phyloP scores from a whole-genome alignment of 1,140 invertebrate species.

The Pseudachorutes palmiensis region DNA sequence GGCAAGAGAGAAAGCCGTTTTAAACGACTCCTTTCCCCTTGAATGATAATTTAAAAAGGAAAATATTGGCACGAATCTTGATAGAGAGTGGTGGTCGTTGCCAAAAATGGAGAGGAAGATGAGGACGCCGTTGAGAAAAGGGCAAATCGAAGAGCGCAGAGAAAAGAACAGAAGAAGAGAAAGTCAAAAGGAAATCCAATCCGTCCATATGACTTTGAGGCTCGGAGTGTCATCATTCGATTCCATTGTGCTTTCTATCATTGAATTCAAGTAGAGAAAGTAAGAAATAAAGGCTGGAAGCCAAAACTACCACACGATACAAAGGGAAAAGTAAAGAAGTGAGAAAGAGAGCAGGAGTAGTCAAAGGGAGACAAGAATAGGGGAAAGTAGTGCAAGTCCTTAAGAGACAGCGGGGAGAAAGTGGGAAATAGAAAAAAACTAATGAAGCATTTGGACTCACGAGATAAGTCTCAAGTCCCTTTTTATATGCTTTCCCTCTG shows the following conservation, averaged over 20 bases:
- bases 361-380: background rate
- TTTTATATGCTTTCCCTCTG: background rate
- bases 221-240: constrained; percentile 5
- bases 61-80: constrained; percentile 31
- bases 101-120: constrained; percentile 4
- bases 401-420: constrained; percentile 17
- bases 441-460: constrained; percentile 34
- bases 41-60: constrained; percentile 22
- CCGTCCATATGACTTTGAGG: constrained; percentile 2
- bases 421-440: too few species aligned
- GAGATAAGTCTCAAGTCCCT: constrained; percentile 25
- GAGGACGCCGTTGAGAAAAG: too few species aligned
- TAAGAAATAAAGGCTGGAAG: background rate
- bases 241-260: constrained; percentile 12
- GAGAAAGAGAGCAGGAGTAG: background rate
- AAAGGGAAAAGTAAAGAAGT: constrained; percentile 8
- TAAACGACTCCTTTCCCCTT: constrained; percentile 8
- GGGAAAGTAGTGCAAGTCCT: constrained; percentile 2
- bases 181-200: background rate
- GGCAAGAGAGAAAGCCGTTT: constrained; percentile 12
- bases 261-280: too few species aligned
- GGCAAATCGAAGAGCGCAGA: too few species aligned
- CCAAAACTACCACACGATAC: background rate
- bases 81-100: constrained; percentile 16
- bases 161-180: background rate